Evolutionary conservation across 64 coral and sea anemone genomes (phyloP).

Genomic region (Hydrozoanthus tunicans): DNA sequence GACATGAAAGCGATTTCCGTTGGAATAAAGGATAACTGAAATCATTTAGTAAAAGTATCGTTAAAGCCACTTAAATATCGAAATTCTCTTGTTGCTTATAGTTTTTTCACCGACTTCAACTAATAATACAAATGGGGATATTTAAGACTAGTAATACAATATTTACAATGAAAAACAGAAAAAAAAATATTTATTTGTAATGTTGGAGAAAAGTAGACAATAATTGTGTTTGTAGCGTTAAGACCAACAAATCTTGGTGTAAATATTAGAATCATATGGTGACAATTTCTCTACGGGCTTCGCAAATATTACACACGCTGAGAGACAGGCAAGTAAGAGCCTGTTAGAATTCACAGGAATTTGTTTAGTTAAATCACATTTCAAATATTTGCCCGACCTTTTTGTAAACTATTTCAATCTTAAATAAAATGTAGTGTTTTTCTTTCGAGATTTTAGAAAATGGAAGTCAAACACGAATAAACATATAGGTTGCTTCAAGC

Average conservation of each 20-base stretch:
- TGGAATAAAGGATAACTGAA: background rate
- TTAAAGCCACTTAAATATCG: background rate
- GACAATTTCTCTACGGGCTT: background rate
- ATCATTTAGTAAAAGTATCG: background rate
- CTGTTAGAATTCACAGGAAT: background rate
- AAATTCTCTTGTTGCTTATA: background rate
- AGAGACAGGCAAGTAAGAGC: background rate
- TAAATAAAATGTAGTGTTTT: slow-evolving; percentile 5
- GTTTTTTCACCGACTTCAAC: background rate
- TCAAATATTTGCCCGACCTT: background rate
- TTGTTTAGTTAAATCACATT: background rate
- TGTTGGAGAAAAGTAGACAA: background rate
- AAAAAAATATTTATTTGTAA: slow-evolving; percentile 56
- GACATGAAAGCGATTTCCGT: background rate
- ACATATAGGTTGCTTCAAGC: background rate
- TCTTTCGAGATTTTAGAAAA: background rate
- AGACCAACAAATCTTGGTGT: background rate
- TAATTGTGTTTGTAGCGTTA: background rate
- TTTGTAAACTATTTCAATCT: slow-evolving; percentile 16
- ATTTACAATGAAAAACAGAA: slow-evolving; percentile 38
- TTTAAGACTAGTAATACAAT: slow-evolving; percentile 42
- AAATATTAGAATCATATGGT: background rate
- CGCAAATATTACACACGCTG: background rate
- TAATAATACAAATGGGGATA: slow-evolving; percentile 9
- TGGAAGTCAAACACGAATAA: slow-evolving; percentile 7